Base-by-base conservation (phyloP, 2,113 vertebrate genomes). In the Nothoprocta perdicaria region DNA sequence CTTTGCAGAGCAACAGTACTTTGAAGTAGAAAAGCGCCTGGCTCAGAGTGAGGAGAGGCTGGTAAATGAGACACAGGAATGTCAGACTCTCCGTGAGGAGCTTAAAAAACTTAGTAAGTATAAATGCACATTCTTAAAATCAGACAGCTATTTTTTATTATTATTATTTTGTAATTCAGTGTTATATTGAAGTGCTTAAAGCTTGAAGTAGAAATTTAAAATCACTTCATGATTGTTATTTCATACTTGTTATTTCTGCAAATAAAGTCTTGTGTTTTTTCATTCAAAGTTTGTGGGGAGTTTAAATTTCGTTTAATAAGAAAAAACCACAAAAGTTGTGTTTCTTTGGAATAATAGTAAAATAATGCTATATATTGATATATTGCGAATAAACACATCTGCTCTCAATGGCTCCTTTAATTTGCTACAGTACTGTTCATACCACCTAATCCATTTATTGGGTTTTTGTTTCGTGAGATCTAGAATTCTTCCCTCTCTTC, bases 1-100 rank as follows among this genome's bases (percentile, higher is more conserved):
- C 89, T 74, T 85, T 96, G 29, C 95, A 99, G 99, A 99, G 19
- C 99, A 99, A 98, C 98, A 99, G 19, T 99, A 99, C 86, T 99
- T 99, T 85, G 98, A 99, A 86, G 98, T 99, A 82, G 99, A 99
- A 85, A 99, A 98, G 78, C 98, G 98, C 33, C 98, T 99, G n/a
- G 96, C 97, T 35, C 98, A 98, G 21, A 98, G 98, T 96, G 99
- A 98, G 83, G 98, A 99, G 40, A 98, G 99, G 10, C 98, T 98
- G 61, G 94, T 99, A 71, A 97, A 97, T 17, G 97, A 99, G 94
- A 98, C 98, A 3, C 98, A 98, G 72, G 98, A 99, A 18, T 98
- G 98, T 92, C 97, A 98, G 12, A 98, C 92, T 74, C 97, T 99
- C 13, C 97, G 97, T 48, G 98, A 98, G 48, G 98, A 98, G 80